A percentile compares a stretch with the other conserved stretches of the same genome.
phyloP scores from a whole-genome alignment of 2,797 vertebrate genomes.

The Tragelaphus eurycerus region DNA sequence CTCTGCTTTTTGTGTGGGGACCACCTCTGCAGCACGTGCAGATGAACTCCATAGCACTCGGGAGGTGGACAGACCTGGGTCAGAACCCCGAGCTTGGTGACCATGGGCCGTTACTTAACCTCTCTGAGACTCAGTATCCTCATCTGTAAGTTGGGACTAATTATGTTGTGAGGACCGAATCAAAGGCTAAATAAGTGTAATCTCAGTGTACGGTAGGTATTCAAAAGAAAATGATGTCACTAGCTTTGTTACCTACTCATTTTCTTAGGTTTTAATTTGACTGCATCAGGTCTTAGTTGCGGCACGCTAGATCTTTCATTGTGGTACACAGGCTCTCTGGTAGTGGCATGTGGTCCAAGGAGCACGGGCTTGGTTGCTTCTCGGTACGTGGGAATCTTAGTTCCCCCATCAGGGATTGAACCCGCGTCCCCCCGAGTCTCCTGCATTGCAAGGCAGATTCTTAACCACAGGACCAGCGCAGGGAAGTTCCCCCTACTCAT shows the following conservation, averaged over 20 bases:
- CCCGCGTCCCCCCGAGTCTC: neutral
- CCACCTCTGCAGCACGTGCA: neutral
- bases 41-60: neutral
- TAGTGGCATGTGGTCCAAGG: neutral
- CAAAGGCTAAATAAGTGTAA: neutral
- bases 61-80: neutral
- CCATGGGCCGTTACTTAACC: neutral
- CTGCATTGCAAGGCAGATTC: neutral
- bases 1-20: neutral
- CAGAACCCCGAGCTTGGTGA: neutral
- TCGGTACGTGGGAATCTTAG: neutral
- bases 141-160: neutral
- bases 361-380: fast-evolving
- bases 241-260: neutral
- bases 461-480: neutral
- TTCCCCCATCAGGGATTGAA: neutral
- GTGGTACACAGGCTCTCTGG: neutral
- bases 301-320: neutral
- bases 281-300: neutral
- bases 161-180: neutral
- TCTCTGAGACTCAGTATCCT: neutral
- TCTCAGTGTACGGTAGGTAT: neutral
- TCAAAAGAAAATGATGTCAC: neutral
- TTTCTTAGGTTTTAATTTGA: neutral
- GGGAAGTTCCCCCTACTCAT: neutral